Evolutionary conservation across 2,113 vertebrate genomes (phyloP), one percentile per base, ranked within the genome.

Genomic region (Actenoides hombroni): DNA sequence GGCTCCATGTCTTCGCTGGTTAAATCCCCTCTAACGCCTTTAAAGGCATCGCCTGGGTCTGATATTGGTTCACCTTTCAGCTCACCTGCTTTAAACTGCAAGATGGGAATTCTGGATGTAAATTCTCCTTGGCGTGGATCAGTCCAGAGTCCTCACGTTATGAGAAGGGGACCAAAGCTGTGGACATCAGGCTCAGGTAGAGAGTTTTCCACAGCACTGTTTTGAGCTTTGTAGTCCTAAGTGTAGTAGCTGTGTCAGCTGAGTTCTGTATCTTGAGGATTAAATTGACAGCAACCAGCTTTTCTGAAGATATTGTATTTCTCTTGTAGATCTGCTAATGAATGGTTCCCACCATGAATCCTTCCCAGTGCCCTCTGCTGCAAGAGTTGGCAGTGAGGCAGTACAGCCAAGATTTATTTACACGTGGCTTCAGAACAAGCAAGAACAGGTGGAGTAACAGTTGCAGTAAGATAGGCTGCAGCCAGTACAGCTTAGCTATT

Each of bases 151-250:
- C 98, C 99, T 31, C 98, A 98, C 13, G 15, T 99, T 33, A 95
- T 95, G 81, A 98, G 98, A 95, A 98, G 99, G 95, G 98, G 92
- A 8, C 99, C 98, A 39, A 99, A 99, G 91, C 98, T 99, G 37
- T 99, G 99, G 99, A 99, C 99, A 2, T 98, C 98, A 1, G 89
- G 97, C 89, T 98, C 99, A 94, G 98, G 99, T 99, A 90, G 92
- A 54, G 94, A 16, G 65, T 83, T 2, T 91, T 76, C 29, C 67
- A 18, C 35, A 56, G 40, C 29, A 14, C 57, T 73, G 19, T 26
- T 42, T 14, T 65, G 60, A 83, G 24, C 60, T 42, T 56, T 17
- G 5, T 19, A 79, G 67, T 67, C 13, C 0, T 31, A 35, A 44
- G 19, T 49, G 53, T 19, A 37, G 40, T 11, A 37, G 33, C 23